These are phyloP conservation scores for Microplitis demolitor DNA, from an alignment of 1,140 invertebrate species.

Conservation along the genomic window DNA sequence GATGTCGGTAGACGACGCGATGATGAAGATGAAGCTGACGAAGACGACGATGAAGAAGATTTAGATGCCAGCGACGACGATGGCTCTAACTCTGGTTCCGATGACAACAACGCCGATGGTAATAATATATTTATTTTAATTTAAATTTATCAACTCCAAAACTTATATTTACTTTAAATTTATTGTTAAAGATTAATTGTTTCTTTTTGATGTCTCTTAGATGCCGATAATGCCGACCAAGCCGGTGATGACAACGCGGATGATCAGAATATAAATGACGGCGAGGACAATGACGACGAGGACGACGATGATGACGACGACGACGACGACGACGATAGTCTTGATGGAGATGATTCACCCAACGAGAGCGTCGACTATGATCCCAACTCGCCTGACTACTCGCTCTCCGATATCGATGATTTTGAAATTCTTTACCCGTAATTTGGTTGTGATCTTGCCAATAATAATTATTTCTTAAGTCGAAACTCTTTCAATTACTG, in stretches of 20 bases:
- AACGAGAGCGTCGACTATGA: conserved; percentile 46
- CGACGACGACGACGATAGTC: conserved; percentile 48
- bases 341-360: conserved; percentile 53
- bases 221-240: conserved; percentile 50
- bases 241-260: conserved; percentile 46
- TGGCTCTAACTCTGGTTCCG: conserved; percentile 61
- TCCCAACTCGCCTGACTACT: conserved; percentile 40
- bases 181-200: not conserved
- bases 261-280: conserved; percentile 15
- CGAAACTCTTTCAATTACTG: too few species aligned
- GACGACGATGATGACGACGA: conserved; percentile 52
- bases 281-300: conserved; percentile 50
- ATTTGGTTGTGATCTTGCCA: too few species aligned
- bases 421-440: conserved; percentile 35
- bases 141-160: conserved; percentile 3
- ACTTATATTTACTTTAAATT: not conserved
- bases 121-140: conserved; percentile 30
- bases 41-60: conserved; percentile 72
- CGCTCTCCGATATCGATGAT: conserved; percentile 45
- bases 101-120: conserved; percentile 64
- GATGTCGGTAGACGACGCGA: conserved; percentile 76
- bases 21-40: conserved; percentile 76
- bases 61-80: conserved; percentile 58
- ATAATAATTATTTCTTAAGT: not conserved
- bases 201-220: conserved; percentile 31